Base-by-base conservation (phyloP, 2,888 invertebrate genomes). In the Sarcophaga carnaria region DNA sequence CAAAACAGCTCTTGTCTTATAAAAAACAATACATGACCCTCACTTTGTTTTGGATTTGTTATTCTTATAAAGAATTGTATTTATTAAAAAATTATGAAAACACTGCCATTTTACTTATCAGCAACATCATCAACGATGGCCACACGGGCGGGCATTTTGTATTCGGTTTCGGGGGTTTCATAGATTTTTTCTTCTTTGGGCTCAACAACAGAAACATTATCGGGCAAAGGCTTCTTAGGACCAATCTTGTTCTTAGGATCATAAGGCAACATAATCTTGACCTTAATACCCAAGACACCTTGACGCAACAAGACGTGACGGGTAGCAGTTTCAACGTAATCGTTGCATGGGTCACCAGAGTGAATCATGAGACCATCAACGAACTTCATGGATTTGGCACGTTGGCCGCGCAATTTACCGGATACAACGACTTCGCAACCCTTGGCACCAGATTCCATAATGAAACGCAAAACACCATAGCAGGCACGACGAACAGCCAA, bases 341-440 rank as follows among this genome's bases (percentile, higher is more conserved):
- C 98, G 92, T 98, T 98, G 94, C 97, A 98, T 54, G 99, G 99
- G 94, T 99, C 98, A 93, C 99, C 99, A 90, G 98, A 98, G 95
- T 99, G 99, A 93, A 99, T 99, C 99, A 99, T 99, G 87, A 99
- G 96, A 88, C 99, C 99, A 92, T 99, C 99, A 62, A 99, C 99
- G 93, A 99, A 99, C 94, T 99, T 99, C 99, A 99, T 99, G 81
- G 99, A 98, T 95, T 99, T 99, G 89, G 99, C 99, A 95, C 99
- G 96, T 95, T 99, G 99, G 89, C 99, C 99, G 92, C 99, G 95
- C 89, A 99, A 95, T 94, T 99, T 99, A 88, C 99, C 99, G 78
- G 99, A 99, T 2, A 99, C 99, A 2, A 99, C 99, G 1, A 99
- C 99, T 94, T 99, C 99, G 91, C 99, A 99, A 89, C 99, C 99